Conservation (phyloP, 1,140 invertebrate genomes). For the Ditylenchus dipsaci region DNA sequence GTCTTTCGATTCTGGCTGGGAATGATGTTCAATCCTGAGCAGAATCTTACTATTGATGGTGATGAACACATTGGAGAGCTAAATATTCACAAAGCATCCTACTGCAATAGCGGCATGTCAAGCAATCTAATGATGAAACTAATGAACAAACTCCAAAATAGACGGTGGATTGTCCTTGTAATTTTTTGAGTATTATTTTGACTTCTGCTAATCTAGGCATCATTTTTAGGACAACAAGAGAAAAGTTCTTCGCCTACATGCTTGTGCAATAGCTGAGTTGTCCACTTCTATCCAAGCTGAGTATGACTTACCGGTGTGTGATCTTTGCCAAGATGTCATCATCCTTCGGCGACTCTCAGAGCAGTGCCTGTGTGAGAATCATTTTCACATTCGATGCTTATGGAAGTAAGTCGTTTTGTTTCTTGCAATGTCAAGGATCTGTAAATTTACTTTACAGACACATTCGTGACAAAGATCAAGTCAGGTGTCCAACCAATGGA, state of each 20-base stretch:
- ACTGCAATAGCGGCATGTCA: background rate
- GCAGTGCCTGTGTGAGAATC: background rate
- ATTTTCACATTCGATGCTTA: constrained; percentile 18
- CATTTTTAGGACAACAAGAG: background rate
- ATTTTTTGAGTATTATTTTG: background rate
- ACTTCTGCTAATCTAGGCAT: background rate
- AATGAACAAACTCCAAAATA: constrained; percentile 2
- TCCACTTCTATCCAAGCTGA: background rate
- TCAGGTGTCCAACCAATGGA: background rate
- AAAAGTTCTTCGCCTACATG: constrained; percentile 16
- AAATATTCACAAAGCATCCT: background rate
- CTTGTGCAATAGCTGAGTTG: constrained; percentile 15
- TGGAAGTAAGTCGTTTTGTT: background rate
- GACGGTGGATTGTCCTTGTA: background rate
- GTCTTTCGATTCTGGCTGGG: constrained; percentile 17
- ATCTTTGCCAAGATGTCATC: constrained; percentile 16
- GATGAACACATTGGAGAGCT: background rate
- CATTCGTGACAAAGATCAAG: background rate
- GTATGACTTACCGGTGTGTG: constrained; percentile 7
- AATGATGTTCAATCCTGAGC: constrained; percentile 9
- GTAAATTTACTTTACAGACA: background rate
- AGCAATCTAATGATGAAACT: background rate
- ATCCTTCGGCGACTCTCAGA: constrained; percentile 15
- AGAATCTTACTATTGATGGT: background rate
- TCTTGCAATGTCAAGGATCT: background rate